Percentiles rank a stretch among this genome's conserved stretches.
These are phyloP conservation scores for Drosophila pruinosa DNA, from an alignment of 1,140 invertebrate species.

Conservation along the genomic window DNA sequence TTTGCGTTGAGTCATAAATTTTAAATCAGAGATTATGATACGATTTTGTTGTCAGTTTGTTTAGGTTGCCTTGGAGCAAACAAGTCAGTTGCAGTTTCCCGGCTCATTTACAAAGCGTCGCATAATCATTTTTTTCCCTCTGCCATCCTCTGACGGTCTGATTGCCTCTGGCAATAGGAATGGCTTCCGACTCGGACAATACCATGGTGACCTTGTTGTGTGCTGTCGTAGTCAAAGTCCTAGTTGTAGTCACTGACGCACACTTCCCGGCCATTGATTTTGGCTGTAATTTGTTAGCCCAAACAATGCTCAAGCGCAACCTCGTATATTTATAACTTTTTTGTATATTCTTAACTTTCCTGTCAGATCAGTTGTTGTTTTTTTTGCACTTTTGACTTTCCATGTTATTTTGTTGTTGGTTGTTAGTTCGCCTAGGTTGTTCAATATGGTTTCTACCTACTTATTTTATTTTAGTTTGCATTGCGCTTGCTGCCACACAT, in stretches of 20 bases:
- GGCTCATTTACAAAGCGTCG: slow-evolving; percentile 42
- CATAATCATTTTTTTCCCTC: slow-evolving; percentile 28
- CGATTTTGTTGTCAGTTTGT: not conserved
- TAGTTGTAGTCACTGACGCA: slow-evolving; percentile 16
- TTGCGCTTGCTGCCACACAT: slow-evolving; percentile 42
- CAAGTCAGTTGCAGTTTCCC: slow-evolving; percentile 47
- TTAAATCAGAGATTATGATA: slow-evolving; percentile 13
- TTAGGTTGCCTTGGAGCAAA: slow-evolving; percentile 30
- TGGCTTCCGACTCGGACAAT: slow-evolving; percentile 40
- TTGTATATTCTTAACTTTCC: slow-evolving; percentile 50
- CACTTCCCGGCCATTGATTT: slow-evolving; percentile 67
- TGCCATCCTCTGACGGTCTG: slow-evolving; percentile 11
- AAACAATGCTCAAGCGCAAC: slow-evolving; percentile 54
- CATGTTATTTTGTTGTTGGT: not conserved
- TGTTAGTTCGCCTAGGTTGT: slow-evolving; percentile 51
- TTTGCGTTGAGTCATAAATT: slow-evolving; percentile 11
- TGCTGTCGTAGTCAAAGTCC: not conserved
- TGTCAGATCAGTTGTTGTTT: slow-evolving; percentile 15
- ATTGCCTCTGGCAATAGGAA: slow-evolving; percentile 23
- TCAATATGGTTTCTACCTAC: not conserved
- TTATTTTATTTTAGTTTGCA: slow-evolving; percentile 13
- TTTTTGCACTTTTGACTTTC: slow-evolving; percentile 5
- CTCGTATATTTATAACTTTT: slow-evolving; percentile 51
- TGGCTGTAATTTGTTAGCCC: slow-evolving; percentile 49
- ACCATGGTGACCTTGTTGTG: slow-evolving; percentile 52